A percentile compares a stretch with the other conserved stretches of the same genome.
Evolutionary conservation across 2,113 vertebrate species (phyloP).

Genomic region (Sinocyclocheilus anshuiensis): DNA sequence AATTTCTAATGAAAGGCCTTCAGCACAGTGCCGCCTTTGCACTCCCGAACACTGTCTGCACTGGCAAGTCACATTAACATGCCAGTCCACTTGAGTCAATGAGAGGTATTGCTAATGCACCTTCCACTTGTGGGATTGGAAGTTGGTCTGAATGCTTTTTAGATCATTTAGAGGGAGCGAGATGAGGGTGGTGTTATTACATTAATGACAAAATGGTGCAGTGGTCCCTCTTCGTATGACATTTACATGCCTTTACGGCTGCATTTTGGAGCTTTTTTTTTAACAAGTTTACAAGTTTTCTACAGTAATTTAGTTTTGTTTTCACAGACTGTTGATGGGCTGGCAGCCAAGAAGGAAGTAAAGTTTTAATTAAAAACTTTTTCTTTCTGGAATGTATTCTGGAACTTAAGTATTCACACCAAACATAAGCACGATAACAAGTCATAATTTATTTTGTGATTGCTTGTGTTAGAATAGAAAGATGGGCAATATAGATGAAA

Average conservation of each 20-base stretch:
- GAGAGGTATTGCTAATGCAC: slow-evolving; percentile 53
- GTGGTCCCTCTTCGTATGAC: slow-evolving; percentile 19
- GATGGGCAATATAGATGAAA: background rate
- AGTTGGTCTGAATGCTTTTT: slow-evolving; percentile 36
- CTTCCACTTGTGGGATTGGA: background rate
- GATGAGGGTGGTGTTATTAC: slow-evolving; percentile 16
- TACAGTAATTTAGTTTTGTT: slow-evolving; percentile 58
- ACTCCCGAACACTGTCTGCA: slow-evolving; percentile 37
- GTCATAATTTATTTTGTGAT: background rate
- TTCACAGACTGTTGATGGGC: slow-evolving; percentile 57
- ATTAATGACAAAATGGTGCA: slow-evolving; percentile 33
- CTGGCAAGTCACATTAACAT: slow-evolving; percentile 65
- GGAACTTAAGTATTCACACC: background rate
- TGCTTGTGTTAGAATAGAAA: background rate
- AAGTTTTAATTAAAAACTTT: slow-evolving; percentile 69
- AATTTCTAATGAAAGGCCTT: slow-evolving; percentile 66
- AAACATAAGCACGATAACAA: background rate
- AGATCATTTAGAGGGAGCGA: background rate
- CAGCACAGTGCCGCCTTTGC: slow-evolving; percentile 52
- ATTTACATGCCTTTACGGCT: background rate
- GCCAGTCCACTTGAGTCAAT: slow-evolving; percentile 53
- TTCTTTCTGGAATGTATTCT: background rate
- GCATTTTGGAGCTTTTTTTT: background rate
- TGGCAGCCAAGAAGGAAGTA: slow-evolving; percentile 63
- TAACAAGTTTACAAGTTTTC: background rate